Base-by-base conservation (phyloP, 2,888 invertebrate genomes). In the Chrysolina haemoptera region DNA sequence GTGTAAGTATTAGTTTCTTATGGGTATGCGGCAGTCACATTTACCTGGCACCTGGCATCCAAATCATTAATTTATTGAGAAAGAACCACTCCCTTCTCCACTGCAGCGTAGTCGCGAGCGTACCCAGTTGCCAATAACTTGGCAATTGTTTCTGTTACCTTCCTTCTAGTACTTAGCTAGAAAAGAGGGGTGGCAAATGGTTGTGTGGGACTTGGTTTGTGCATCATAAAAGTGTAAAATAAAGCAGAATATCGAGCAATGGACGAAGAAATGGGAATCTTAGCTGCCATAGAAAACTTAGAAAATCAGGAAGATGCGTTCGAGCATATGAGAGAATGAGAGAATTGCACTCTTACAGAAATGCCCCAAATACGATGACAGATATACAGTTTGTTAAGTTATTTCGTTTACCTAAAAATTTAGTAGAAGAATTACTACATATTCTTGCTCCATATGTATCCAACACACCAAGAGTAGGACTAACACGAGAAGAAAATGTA, bases 381-480 rank as follows among this genome's bases (percentile, higher is more conserved):
- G 59, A 18, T 18, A 18, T 59, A 27, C 40, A 62, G 40, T 62
- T 62, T 20, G 62, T 62, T 10, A n/a, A 62, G 40, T 62, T 27
- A 27, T 62, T 62, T 27, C 22, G 40, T 2, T 62, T 62, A 62
- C 5, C 62, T 11, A 62, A 62, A 12, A 3, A 62, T 62, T 62
- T 35, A 35, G 62, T 62, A 62, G 8, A n/a, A 48, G 3, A 48
- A 48, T 48, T 35, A 62, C n/a, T 62, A 27, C 22, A 62, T 62
- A 16, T 62, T 27, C 40, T 62, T 40, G 62, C n/a, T 62, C 1
- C 40, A 62, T 40, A 27, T 62, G 62, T 27, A 40, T 27, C 40
- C 35, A 27, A 62, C 40, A 62, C n/a, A n/a, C 40, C 62, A 27
- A 62, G 62, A 62, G 35, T 62, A 62, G 62, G 62, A 27, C 62